Percentiles rank a stretch among this genome's conserved stretches.
These are phyloP conservation scores for Uropsilus gracilis DNA, from an alignment of 2,113 vertebrate genomes.

Conservation along the genomic window DNA sequence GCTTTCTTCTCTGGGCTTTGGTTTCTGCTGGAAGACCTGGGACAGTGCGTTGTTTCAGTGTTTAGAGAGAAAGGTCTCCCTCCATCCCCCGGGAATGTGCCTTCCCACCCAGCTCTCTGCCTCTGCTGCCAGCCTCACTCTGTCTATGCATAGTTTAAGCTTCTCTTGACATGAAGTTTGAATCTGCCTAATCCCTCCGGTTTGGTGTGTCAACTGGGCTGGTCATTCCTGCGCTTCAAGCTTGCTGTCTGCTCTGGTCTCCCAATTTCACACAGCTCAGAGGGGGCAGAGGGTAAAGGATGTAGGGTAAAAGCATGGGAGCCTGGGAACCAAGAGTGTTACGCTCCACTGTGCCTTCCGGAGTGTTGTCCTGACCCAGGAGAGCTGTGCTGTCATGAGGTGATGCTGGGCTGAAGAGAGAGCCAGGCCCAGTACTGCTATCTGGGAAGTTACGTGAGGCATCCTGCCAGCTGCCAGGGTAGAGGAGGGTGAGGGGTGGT, in stretches of 20 bases:
- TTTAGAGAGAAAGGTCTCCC: not conserved
- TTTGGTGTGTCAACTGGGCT: not conserved
- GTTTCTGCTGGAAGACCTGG: not conserved
- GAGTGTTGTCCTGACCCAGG: not conserved
- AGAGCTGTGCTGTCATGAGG: not conserved
- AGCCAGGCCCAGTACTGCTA: not conserved
- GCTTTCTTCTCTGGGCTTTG: not conserved
- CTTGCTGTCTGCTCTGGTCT: not conserved
- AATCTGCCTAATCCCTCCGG: not conserved
- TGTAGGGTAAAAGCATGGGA: not conserved
- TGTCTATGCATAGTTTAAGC: not conserved
- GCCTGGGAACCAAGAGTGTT: not conserved
- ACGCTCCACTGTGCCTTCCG: not conserved
- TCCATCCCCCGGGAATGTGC: not conserved
- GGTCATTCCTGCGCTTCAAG: not conserved
- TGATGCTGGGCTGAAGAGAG: not conserved
- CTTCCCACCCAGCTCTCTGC: not conserved
- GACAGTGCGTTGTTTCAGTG: not conserved
- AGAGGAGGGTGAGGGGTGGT: too few species aligned
- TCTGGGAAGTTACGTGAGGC: not conserved
- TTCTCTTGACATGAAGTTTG: not conserved
- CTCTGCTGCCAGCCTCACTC: fast-evolving
- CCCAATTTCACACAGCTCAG: not conserved
- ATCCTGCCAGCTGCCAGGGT: not conserved
- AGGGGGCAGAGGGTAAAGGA: not conserved